Base-by-base conservation (phyloP, 2,113 vertebrate genomes). In the Phalacrocorax pelagicus region DNA sequence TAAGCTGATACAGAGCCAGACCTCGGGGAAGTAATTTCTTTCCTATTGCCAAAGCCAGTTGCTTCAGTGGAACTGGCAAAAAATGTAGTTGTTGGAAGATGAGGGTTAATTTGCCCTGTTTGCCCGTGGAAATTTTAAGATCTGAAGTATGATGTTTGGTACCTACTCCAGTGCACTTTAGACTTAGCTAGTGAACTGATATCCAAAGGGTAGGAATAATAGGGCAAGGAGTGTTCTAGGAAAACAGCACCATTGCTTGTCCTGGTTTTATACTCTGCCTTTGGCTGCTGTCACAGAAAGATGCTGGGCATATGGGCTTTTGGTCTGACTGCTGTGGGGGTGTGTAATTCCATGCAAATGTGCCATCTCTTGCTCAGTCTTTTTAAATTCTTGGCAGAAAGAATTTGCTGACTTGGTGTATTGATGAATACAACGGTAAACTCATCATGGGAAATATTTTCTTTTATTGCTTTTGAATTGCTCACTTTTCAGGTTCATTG, bases 381-480 rank as follows among this genome's bases (percentile, higher is more conserved):
- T 32, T 55, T 62, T 73, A 73, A 83, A 92, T 62, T 58, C 59
- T 66, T 81, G 74, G 90, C 83, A 92, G 78, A 27, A 67, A 8
- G 70, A 61, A 69, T 71, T 66, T 78, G 75, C 91, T 96, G 92
- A 86, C 82, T 93, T 91, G 7, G 17, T 13, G 4, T 83, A 23
- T 70, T 86, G 92, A 66, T 40, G 75, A 65, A 51, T 2, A 0
- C 51, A 36, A 12, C 67, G 46, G 80, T 32, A 80, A 70, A 86
- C 74, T 70, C 67, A 52, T 94, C 46, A 40, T 11, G 67, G 58
- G 71, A 69, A 94, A 73, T 88, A 58, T 77, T 88, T 90, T 61
- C 67, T 94, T 92, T 77, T 78, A 40, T 58, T 66, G 55, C 83
- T 84, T 94, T 95, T 81, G 81, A 75, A 72, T 91, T 58, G 72